A percentile compares a stretch with the other conserved stretches of the same genome.
These are phyloP conservation scores for Drosophila pegasa DNA, from an alignment of 2,888 invertebrate species.

Conservation along the genomic window DNA sequence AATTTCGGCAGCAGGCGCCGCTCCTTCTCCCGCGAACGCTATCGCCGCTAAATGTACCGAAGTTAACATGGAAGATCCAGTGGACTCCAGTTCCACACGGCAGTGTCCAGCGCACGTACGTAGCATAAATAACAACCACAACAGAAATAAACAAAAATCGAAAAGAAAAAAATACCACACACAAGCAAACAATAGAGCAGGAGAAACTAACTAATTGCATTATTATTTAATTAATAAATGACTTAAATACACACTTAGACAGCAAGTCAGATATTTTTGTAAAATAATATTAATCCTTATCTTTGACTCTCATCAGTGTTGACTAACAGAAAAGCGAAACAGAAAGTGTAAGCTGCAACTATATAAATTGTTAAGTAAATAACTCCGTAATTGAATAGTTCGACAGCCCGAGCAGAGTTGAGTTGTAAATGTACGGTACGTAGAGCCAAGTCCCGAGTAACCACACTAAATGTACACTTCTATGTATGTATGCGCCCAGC, in stretches of 20 bases:
- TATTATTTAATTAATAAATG: constrained; percentile 59
- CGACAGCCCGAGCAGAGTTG: constrained; percentile 44
- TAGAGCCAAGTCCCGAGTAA: constrained; percentile 47
- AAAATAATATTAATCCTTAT: constrained; percentile 54
- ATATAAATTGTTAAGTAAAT: constrained; percentile 47
- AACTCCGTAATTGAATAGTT: constrained; percentile 40
- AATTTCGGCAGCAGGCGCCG: constrained; percentile 68
- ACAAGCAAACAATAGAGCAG: constrained; percentile 29
- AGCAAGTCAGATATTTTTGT: constrained; percentile 50
- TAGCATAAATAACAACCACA: constrained; percentile 63
- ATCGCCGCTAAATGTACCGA: constrained; percentile 80
- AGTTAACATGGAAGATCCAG: constrained; percentile 4
- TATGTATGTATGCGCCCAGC: constrained; percentile 27
- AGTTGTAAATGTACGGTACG: constrained; percentile 55
- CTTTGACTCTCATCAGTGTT: constrained; percentile 55
- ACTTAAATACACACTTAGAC: constrained; percentile 40
- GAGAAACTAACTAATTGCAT: constrained; percentile 46
- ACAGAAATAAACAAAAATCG: constrained; percentile 18
- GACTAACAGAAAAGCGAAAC: constrained; percentile 39
- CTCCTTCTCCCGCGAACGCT: constrained; percentile 84
- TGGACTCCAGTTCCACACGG: constrained; percentile 39
- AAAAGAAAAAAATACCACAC: constrained; percentile 17
- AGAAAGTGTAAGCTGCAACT: constrained; percentile 44
- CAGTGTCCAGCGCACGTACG: constrained; percentile 70
- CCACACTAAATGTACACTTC: constrained; percentile 30